Percentiles rank a stretch among this genome's conserved stretches.
These are phyloP conservation scores for Lymantria dispar DNA, from an alignment of 2,888 invertebrate genomes.

Conservation along the genomic window DNA sequence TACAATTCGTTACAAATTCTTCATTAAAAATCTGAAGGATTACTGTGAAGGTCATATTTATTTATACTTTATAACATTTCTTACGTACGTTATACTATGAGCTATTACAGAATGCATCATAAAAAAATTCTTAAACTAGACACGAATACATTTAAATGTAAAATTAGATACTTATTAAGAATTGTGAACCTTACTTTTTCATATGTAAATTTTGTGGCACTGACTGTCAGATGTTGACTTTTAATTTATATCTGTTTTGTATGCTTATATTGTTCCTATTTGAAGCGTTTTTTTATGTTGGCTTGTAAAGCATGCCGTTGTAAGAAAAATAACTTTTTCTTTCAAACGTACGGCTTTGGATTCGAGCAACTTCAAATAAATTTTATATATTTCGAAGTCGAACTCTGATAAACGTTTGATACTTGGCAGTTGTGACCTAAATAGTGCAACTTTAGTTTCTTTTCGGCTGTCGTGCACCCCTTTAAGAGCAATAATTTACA, in stretches of 20 bases:
- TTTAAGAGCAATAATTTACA: too few relatives aligned
- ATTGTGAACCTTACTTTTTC: conserved; percentile 14
- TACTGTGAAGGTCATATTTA: neutral
- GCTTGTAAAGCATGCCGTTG: too few relatives aligned
- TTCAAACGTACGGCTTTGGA: too few relatives aligned
- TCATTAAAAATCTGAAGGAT: neutral
- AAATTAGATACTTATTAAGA: conserved; percentile 18
- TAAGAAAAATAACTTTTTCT: too few relatives aligned
- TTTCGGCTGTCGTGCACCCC: too few relatives aligned
- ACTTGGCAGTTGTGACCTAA: too few relatives aligned
- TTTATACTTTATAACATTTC: neutral
- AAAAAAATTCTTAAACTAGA: neutral
- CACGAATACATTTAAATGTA: conserved; percentile 31
- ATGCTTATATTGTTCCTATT: neutral
- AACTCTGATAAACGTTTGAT: too few relatives aligned
- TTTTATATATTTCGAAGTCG: too few relatives aligned
- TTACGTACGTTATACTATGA: neutral
- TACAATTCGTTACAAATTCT: too few relatives aligned
- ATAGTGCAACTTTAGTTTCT: too few relatives aligned
- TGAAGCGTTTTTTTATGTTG: too few relatives aligned
- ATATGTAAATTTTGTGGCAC: conserved; percentile 18
- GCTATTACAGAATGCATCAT: neutral
- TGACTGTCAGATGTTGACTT: neutral
- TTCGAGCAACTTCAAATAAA: too few relatives aligned
- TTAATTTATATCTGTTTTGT: conserved; percentile 1